Evolutionary conservation across 2,113 vertebrate genomes (phyloP).

Genomic region (Phodopus roborovskii): DNA sequence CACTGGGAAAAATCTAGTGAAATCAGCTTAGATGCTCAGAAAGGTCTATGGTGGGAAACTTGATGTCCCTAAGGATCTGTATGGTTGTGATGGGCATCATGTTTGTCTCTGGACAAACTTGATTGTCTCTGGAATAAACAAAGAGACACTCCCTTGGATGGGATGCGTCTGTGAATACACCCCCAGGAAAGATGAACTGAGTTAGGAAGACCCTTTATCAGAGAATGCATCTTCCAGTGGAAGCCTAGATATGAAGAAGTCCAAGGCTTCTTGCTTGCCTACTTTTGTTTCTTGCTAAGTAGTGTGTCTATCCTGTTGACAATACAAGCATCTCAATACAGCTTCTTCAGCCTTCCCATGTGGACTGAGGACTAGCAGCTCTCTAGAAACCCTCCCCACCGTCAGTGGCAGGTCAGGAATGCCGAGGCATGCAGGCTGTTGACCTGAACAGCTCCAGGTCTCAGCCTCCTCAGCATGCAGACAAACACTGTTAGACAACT

Average conservation of each 20-base stretch:
- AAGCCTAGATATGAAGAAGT: neutral
- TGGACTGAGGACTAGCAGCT: no score
- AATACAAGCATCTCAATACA: neutral
- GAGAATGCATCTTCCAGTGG: neutral
- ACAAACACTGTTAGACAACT: no score
- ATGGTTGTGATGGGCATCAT: neutral
- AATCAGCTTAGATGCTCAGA: conserved; percentile 21
- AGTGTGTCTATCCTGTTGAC: neutral
- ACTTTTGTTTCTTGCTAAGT: neutral
- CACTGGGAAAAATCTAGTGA: neutral
- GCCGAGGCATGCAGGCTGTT: neutral
- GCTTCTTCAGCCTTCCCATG: neutral
- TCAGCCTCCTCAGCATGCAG: neutral
- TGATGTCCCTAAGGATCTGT: neutral
- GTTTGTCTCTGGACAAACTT: neutral
- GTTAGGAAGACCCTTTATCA: neutral
- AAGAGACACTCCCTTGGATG: neutral
- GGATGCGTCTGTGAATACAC: neutral
- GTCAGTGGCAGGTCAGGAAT: neutral
- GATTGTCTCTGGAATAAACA: neutral
- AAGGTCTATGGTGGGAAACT: neutral
- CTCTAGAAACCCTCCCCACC: neutral
- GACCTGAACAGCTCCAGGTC: neutral
- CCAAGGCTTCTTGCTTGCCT: neutral
- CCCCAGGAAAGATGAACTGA: neutral